These are phyloP conservation scores for Salarias fasciatus DNA, from an alignment of 2,797 vertebrate species.

Conservation along the genomic window DNA sequence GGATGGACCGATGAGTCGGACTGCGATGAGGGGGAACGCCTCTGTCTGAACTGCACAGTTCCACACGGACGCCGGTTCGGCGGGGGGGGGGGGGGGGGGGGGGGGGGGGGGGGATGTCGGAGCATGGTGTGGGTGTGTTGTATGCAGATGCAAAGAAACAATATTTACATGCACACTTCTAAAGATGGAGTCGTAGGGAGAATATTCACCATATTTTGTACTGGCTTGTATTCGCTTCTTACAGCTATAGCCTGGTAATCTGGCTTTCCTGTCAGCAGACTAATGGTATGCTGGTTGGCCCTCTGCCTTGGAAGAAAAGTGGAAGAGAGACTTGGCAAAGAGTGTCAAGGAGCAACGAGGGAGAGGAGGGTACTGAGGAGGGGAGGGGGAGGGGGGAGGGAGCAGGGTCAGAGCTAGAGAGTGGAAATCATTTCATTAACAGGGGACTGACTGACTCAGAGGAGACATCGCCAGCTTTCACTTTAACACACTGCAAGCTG, in stretches of 20 bases:
- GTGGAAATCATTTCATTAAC: slow-evolving; percentile 60
- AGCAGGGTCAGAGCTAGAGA: slow-evolving; percentile 67
- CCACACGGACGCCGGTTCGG: slow-evolving; percentile 48
- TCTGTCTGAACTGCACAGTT: slow-evolving; percentile 41
- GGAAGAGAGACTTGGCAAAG: slow-evolving; percentile 86
- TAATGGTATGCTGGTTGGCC: slow-evolving; percentile 85
- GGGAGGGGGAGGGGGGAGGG: slow-evolving; percentile 22
- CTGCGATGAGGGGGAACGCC: slow-evolving; percentile 32
- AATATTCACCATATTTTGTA: slow-evolving; percentile 89
- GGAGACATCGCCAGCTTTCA: slow-evolving; percentile 49
- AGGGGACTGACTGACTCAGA: slow-evolving; percentile 29
- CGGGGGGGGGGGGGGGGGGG: slow-evolving; percentile 27
- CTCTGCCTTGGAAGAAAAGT: slow-evolving; percentile 87
- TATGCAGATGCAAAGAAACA: slow-evolving; percentile 84
- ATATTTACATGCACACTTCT: slow-evolving; percentile 88
- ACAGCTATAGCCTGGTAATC: slow-evolving; percentile 86
- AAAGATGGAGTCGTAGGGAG: slow-evolving; percentile 80
- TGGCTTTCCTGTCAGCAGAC: slow-evolving; percentile 86
- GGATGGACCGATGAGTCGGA: slow-evolving; percentile 48
- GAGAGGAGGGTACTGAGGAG: slow-evolving; percentile 28
- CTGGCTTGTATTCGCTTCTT: slow-evolving; percentile 86
- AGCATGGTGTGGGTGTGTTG: slow-evolving; percentile 73
- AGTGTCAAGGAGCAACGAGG: slow-evolving; percentile 72
- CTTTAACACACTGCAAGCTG: slow-evolving; percentile 32
- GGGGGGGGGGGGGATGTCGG: slow-evolving; percentile 38